These are phyloP conservation scores for Lamprotornis superbus DNA, from an alignment of 2,113 vertebrate genomes.

Conservation along the genomic window DNA sequence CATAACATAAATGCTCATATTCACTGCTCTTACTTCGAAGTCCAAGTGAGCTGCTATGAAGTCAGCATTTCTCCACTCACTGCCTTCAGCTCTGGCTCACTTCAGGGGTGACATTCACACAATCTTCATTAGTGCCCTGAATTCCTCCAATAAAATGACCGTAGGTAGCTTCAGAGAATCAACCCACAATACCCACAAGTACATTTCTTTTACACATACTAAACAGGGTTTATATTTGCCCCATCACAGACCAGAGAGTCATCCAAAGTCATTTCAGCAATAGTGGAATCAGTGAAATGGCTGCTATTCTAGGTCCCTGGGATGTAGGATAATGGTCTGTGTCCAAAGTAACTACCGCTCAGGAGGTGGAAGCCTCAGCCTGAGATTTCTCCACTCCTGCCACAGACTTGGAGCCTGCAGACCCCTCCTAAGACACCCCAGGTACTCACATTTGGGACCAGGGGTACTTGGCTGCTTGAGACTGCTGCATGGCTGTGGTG, in stretches of 20 bases:
- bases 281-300: background rate
- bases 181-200: background rate
- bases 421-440: too few relatives aligned
- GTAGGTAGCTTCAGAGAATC: background rate
- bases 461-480: background rate
- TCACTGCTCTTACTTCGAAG: background rate
- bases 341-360: background rate
- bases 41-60: background rate
- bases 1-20: background rate
- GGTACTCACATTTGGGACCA: rapidly evolving
- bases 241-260: background rate
- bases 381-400: background rate
- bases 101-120: background rate
- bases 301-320: background rate
- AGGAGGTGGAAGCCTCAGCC: background rate
- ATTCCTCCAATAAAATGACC: background rate
- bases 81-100: background rate
- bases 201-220: background rate
- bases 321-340: background rate
- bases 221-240: background rate
- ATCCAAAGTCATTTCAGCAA: background rate
- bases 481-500: background rate
- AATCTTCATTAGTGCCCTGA: background rate
- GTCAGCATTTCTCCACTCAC: background rate
- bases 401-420: background rate